These are phyloP conservation scores for Emys orbicularis DNA, from an alignment of 2,797 vertebrate species.

Conservation along the genomic window DNA sequence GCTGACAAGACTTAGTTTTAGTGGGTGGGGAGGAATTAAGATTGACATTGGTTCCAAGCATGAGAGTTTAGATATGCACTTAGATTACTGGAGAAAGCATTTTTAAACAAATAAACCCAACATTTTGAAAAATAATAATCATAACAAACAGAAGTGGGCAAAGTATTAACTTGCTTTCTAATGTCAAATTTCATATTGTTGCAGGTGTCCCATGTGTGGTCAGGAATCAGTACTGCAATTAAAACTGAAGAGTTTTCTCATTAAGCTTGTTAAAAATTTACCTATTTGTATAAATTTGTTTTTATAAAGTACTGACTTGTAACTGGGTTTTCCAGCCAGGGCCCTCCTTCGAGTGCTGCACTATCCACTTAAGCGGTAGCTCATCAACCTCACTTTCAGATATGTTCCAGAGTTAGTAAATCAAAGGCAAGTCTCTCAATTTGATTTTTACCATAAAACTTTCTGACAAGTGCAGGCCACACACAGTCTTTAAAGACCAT, in stretches of 20 bases:
- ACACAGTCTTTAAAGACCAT: constrained; percentile 14
- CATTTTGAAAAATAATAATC: neutral
- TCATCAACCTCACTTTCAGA: constrained; percentile 15
- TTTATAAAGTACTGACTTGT: neutral
- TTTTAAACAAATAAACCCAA: constrained; percentile 17
- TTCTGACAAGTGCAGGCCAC: constrained; percentile 36
- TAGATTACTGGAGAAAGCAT: constrained; percentile 19
- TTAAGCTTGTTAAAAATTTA: constrained; percentile 72
- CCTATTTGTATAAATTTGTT: constrained; percentile 19
- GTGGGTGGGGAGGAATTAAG: neutral
- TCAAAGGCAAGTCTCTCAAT: neutral
- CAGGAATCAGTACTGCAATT: neutral
- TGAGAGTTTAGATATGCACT: neutral
- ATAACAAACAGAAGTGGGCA: neutral
- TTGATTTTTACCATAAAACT: constrained; percentile 31
- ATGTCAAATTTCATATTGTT: neutral
- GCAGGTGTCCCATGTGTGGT: neutral
- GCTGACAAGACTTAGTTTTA: neutral
- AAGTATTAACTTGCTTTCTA: neutral
- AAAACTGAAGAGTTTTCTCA: neutral
- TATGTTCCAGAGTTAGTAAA: constrained; percentile 46
- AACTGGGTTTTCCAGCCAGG: neutral
- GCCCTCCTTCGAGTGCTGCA: neutral
- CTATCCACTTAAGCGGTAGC: neutral
- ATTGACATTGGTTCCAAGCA: neutral